These are phyloP conservation scores for Sebastes diploproa DNA, from an alignment of 2,797 vertebrate species.

Conservation along the genomic window DNA sequence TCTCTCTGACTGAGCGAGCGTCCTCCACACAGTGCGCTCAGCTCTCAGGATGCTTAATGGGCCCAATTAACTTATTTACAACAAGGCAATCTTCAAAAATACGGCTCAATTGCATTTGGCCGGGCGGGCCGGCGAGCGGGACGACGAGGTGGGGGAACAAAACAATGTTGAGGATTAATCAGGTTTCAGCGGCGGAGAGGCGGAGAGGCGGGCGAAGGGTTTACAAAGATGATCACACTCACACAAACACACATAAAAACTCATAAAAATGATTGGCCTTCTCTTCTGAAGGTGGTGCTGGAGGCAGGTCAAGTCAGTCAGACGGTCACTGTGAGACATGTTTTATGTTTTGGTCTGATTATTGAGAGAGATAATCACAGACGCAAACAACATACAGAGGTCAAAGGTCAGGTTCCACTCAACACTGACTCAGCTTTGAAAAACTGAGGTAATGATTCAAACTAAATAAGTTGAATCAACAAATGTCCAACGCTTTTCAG, in stretches of 20 bases:
- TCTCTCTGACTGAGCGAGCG: slow-evolving; percentile 9
- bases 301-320: not conserved
- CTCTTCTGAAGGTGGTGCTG: not conserved
- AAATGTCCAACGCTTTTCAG: not conserved
- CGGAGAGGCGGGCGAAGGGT: not conserved
- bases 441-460: not conserved
- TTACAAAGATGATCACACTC: not conserved
- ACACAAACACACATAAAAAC: not conserved
- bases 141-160: slow-evolving; percentile 10
- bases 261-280: not conserved
- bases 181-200: slow-evolving; percentile 1
- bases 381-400: not conserved
- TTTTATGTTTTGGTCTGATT: not conserved
- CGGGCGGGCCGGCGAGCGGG: not conserved
- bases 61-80: slow-evolving; percentile 62
- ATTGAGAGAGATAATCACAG: not conserved
- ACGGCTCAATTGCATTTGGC: slow-evolving; percentile 26
- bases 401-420: not conserved
- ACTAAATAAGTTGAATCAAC: not conserved
- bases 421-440: not conserved
- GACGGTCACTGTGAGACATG: not conserved
- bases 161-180: slow-evolving; percentile 35
- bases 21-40: slow-evolving; percentile 19
- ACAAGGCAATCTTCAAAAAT: slow-evolving; percentile 48
- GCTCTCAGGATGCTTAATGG: slow-evolving; percentile 55